These are phyloP conservation scores for Antechinus stuartii DNA, from an alignment of 2,113 vertebrate genomes.

Conservation along the genomic window DNA sequence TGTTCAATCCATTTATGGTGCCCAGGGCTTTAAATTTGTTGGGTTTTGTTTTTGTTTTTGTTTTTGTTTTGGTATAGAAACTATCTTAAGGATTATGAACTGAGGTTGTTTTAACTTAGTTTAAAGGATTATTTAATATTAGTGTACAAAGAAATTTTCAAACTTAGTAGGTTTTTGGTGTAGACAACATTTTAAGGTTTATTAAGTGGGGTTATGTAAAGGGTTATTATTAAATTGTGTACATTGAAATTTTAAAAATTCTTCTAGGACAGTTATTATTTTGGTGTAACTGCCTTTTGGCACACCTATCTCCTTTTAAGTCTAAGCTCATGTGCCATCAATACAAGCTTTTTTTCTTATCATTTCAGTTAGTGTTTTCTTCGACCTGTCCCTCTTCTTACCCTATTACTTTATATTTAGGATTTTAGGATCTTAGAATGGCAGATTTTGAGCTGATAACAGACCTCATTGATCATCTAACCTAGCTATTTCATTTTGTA, in stretches of 20 bases:
- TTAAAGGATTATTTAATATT: not conserved
- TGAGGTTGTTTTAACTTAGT: not conserved
- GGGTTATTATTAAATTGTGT: not conserved
- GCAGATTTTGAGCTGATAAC: not conserved
- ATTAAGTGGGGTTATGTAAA: not conserved
- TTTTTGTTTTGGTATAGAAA: not conserved
- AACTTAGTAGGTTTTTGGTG: not conserved
- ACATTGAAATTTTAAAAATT: not conserved
- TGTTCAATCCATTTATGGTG: not conserved
- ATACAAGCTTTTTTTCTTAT: not conserved
- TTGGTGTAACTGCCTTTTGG: not conserved
- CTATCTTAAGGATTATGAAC: not conserved
- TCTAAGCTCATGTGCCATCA: not conserved
- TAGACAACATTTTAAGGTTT: not conserved
- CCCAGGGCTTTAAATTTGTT: not conserved
- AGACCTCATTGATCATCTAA: not conserved
- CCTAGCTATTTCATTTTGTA: not conserved
- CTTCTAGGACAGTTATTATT: constrained; percentile 12
- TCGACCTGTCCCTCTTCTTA: not conserved
- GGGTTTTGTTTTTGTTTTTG: no score
- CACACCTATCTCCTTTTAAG: not conserved
- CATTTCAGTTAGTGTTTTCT: not conserved
- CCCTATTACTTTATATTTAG: not conserved
- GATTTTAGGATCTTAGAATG: not conserved
- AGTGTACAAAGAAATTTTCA: not conserved